A percentile compares a stretch with the other conserved stretches of the same genome.
Evolutionary conservation across 2,888 invertebrate species (phyloP).

Genomic region (Amphipyra tragopoginis): DNA sequence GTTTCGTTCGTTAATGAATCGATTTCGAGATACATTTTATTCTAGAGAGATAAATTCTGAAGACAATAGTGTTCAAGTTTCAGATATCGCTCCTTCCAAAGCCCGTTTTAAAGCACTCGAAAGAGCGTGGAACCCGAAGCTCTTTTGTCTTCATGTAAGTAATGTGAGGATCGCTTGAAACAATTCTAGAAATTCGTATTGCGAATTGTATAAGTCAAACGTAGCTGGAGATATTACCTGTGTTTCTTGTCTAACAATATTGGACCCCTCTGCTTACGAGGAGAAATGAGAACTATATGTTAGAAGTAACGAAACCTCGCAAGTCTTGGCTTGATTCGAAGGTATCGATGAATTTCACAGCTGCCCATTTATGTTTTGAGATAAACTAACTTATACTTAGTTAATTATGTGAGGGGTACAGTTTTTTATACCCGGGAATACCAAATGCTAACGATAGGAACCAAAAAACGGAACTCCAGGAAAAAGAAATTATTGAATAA

Average conservation of each 20-base stretch:
- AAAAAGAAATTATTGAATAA: no score
- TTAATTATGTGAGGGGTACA: no score
- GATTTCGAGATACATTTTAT: constrained; percentile 29
- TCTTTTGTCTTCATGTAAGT: constrained; percentile 53
- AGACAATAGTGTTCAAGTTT: constrained; percentile 38
- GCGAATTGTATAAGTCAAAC: constrained; percentile 36
- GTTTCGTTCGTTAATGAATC: constrained; percentile 36
- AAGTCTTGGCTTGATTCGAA: no score
- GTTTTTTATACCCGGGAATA: no score
- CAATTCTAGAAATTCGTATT: constrained; percentile 50
- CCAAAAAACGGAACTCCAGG: no score
- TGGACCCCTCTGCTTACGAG: not conserved
- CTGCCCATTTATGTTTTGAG: no score
- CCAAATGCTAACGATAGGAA: no score
- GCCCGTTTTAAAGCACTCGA: constrained; percentile 30
- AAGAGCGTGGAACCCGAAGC: constrained; percentile 40
- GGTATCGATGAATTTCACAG: no score
- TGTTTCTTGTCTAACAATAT: not conserved
- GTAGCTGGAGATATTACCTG: constrained; percentile 26
- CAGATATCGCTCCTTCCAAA: constrained; percentile 24
- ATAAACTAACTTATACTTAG: no score
- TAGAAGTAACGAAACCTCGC: no score
- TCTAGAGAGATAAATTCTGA: constrained; percentile 18
- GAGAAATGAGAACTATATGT: no score
- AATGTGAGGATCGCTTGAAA: constrained; percentile 46